Evolutionary conservation across 2,888 invertebrate species (phyloP).

Genomic region (Apamea sordens): DNA sequence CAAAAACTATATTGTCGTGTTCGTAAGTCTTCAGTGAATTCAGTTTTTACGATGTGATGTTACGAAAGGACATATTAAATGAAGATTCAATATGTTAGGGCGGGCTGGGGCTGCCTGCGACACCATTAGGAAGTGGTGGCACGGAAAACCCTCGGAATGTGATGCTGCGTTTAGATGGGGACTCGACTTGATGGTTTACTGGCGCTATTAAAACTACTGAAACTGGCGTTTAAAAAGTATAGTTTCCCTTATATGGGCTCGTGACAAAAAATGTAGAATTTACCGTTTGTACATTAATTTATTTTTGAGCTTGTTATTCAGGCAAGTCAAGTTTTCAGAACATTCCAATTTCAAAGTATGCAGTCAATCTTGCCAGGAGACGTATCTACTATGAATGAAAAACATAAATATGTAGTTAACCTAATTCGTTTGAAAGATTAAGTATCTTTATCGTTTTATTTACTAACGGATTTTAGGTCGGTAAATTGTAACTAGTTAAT

Average conservation of each 20-base stretch:
- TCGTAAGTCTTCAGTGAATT: conserved; percentile 73
- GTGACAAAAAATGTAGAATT: not conserved
- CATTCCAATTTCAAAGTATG: not conserved
- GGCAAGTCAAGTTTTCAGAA: not conserved
- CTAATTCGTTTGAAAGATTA: conserved; percentile 24
- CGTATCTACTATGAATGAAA: not conserved
- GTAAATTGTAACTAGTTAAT: conserved; percentile 18
- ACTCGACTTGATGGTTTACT: conserved; percentile 48
- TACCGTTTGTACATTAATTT: not conserved
- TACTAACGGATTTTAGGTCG: not conserved
- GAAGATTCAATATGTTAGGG: conserved; percentile 87
- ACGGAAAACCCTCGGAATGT: conserved; percentile 86
- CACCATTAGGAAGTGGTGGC: conserved; percentile 88
- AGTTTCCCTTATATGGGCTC: not conserved
- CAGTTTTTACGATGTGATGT: conserved; percentile 76
- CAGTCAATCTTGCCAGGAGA: not conserved
- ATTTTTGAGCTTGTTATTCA: not conserved
- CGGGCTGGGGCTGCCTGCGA: conserved; percentile 76
- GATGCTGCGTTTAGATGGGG: conserved; percentile 74
- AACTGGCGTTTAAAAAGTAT: not conserved
- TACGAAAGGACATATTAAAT: conserved; percentile 83
- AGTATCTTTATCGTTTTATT: conserved; percentile 9
- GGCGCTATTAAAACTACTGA: not conserved
- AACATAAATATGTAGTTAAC: conserved; percentile 7
- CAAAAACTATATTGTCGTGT: conserved; percentile 67